Conservation (phyloP, 2,888 invertebrate genomes). For the Odontothrips loti region DNA sequence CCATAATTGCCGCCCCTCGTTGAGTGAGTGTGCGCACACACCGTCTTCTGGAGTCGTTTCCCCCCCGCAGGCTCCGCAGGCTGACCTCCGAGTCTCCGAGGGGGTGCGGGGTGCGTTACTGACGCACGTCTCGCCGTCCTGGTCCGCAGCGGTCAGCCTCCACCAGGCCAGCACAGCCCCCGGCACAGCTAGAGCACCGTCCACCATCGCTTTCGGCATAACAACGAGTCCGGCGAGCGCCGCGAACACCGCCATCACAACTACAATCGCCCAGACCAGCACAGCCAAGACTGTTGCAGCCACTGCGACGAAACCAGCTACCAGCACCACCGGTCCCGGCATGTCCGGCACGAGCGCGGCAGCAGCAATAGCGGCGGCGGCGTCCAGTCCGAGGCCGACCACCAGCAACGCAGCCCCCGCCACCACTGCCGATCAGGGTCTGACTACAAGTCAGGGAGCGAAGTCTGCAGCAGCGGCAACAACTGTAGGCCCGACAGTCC, state of each 20-base stretch:
- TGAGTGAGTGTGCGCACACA: neutral
- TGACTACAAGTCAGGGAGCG: no score
- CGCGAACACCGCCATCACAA: neutral
- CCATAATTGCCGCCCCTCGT: no score
- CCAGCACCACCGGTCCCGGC: neutral
- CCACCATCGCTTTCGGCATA: no score
- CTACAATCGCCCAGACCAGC: neutral
- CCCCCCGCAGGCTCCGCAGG: neutral
- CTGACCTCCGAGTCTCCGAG: neutral
- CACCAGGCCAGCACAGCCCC: neutral
- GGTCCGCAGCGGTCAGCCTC: neutral
- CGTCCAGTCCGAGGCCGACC: neutral
- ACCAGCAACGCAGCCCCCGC: no score
- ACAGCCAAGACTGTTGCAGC: neutral
- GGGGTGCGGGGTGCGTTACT: neutral
- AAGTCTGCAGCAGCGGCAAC: no score
- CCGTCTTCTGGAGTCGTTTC: conserved; percentile 13
- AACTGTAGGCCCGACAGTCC: no score
- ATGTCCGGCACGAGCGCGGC: neutral
- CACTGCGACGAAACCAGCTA: neutral
- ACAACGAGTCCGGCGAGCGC: neutral
- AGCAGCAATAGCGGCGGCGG: neutral
- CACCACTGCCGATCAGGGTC: no score
- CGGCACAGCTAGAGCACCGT: neutral
- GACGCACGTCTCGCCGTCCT: neutral